Conservation (phyloP, 2,888 invertebrate species). For the Sicus ferrugineus region DNA sequence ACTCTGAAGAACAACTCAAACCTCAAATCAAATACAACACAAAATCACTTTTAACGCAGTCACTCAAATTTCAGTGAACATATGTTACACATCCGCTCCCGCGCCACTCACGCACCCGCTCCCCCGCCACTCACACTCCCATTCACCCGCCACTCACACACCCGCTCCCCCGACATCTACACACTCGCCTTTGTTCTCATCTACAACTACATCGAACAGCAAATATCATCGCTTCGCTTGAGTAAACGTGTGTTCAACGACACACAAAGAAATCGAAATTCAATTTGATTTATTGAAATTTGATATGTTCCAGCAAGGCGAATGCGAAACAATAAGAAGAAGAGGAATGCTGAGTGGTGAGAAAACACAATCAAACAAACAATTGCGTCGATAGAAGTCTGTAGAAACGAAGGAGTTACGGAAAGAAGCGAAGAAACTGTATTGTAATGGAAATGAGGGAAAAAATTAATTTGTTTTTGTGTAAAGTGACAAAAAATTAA, state of each 20-base stretch:
- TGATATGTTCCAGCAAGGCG: conserved; percentile 47
- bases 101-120: background rate
- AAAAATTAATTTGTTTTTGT: too few relatives aligned
- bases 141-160: background rate
- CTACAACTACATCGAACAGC: too few relatives aligned
- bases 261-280: conserved; percentile 51
- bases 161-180: background rate
- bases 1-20: too few relatives aligned
- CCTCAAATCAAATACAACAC: too few relatives aligned
- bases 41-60: too few relatives aligned
- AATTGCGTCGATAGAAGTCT: background rate
- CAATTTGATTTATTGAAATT: conserved; percentile 62
- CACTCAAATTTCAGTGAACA: too few relatives aligned
- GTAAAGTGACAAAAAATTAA: too few relatives aligned
- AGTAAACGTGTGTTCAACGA: too few relatives aligned
- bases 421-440: background rate
- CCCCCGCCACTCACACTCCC: background rate
- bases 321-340: conserved; percentile 15
- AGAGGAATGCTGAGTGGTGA: too few relatives aligned
- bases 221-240: too few relatives aligned
- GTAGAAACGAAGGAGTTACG: background rate
- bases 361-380: too few relatives aligned
- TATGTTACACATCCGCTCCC: background rate
- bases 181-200: too few relatives aligned
- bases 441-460: background rate